These are phyloP conservation scores for Bombus haemorrhoidalis DNA, from an alignment of 1,140 invertebrate species.

Conservation along the genomic window DNA sequence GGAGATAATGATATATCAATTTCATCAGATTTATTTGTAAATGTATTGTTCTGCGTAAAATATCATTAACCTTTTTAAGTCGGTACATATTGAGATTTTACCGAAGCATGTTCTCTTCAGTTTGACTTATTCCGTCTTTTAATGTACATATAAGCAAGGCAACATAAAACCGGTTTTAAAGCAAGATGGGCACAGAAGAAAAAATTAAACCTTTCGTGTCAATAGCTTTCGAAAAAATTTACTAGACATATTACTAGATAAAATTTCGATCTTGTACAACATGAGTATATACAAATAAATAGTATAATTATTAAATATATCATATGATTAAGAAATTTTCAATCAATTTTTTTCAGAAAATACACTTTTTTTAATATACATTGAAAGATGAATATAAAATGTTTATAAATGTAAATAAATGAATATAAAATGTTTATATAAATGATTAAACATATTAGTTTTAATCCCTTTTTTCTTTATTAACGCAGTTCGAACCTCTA, in stretches of 20 bases:
- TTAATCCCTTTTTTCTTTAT: neutral
- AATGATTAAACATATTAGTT: neutral
- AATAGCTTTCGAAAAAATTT: constrained; percentile 32
- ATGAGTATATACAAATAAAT: neutral
- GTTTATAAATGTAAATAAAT: too few species aligned
- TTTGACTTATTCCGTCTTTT: constrained; percentile 60
- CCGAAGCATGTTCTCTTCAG: constrained; percentile 27
- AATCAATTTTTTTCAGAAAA: neutral
- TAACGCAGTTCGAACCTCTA: too few species aligned
- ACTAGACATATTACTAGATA: neutral
- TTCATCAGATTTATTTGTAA: neutral
- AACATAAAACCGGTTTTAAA: constrained; percentile 65
- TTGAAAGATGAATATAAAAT: neutral
- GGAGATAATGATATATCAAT: constrained; percentile 17
- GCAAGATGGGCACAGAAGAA: constrained; percentile 34
- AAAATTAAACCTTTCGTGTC: constrained; percentile 43
- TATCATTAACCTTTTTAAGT: constrained; percentile 6
- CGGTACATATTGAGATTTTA: constrained; percentile 5
- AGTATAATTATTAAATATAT: neutral
- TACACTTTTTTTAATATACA: neutral
- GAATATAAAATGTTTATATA: neutral
- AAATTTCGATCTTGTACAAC: neutral
- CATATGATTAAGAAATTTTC: neutral
- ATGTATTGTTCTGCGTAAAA: constrained; percentile 12
- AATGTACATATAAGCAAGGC: constrained; percentile 61